phyloP scores from a whole-genome alignment of 2,797 vertebrate species.

The Lacerta bilineata region DNA sequence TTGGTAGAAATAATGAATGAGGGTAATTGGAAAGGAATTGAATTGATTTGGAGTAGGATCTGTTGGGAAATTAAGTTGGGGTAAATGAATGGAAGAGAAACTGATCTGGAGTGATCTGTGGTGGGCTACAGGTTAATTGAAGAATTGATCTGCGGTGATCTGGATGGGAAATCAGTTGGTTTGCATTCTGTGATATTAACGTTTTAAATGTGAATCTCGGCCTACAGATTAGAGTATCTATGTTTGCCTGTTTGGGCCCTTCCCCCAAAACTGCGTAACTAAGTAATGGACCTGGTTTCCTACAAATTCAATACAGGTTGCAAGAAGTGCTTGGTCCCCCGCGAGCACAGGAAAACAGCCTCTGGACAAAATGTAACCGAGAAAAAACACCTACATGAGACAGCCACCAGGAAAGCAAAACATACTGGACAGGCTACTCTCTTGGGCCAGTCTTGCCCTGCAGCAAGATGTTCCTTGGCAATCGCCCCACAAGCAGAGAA shows the following conservation, averaged over 20 bases:
- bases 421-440: not conserved
- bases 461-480: not conserved
- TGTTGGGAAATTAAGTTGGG: too few relatives aligned
- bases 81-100: too few relatives aligned
- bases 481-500: not conserved
- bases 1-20: too few relatives aligned
- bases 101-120: not conserved
- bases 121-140: not conserved
- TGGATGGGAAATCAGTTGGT: too few relatives aligned
- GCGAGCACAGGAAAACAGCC: not conserved
- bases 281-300: not conserved
- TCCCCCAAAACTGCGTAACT: not conserved
- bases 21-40: too few relatives aligned
- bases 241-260: not conserved
- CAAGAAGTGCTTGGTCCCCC: not conserved
- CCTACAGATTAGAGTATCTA: too few relatives aligned
- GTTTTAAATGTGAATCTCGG: too few relatives aligned
- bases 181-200: too few relatives aligned
- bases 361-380: not conserved
- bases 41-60: too few relatives aligned
- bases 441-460: not conserved
- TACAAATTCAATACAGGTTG: too few relatives aligned
- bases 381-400: not conserved
- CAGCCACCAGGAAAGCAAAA: not conserved
- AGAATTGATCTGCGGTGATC: too few relatives aligned